phyloP scores from a whole-genome alignment of 2,113 vertebrate species.

The Ranitomeya variabilis region DNA sequence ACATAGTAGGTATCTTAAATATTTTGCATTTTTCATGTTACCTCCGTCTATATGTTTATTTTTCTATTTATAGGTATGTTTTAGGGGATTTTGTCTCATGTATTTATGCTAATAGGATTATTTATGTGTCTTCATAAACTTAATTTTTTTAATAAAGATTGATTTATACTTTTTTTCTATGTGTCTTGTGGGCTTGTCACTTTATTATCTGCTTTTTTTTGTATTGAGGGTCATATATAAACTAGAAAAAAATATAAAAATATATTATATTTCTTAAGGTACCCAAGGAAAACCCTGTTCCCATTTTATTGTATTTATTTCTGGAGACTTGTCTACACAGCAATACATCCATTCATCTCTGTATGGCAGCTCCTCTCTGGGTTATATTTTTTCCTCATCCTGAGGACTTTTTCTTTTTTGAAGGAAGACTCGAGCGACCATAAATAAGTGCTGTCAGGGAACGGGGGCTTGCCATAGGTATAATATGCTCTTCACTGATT shows the following conservation, averaged over 20 bases:
- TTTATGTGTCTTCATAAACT: no score
- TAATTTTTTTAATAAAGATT: no score
- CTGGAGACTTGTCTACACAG: neutral
- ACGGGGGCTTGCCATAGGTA: neutral
- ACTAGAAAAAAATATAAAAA: no score
- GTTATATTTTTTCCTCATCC: slow-evolving; percentile 14
- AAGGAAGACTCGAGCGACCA: neutral
- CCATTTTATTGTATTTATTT: neutral
- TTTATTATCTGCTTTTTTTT: neutral
- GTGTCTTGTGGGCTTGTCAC: neutral
- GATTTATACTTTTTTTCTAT: neutral
- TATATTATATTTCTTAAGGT: neutral
- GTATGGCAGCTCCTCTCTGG: neutral
- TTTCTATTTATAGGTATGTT: neutral
- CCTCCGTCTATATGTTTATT: neutral
- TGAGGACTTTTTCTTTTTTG: neutral
- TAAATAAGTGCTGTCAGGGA: neutral
- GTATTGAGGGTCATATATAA: neutral
- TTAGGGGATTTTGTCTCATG: neutral
- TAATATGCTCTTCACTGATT: slow-evolving; percentile 9
- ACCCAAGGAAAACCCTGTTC: neutral
- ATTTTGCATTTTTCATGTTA: neutral
- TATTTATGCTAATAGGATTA: neutral
- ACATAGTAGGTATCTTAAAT: no score
- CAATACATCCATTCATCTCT: slow-evolving; percentile 31